Percentiles rank a stretch among this genome's conserved stretches.
Evolutionary conservation across 1,140 invertebrate species (phyloP).

Genomic region (Hylaeus anthracinus): DNA sequence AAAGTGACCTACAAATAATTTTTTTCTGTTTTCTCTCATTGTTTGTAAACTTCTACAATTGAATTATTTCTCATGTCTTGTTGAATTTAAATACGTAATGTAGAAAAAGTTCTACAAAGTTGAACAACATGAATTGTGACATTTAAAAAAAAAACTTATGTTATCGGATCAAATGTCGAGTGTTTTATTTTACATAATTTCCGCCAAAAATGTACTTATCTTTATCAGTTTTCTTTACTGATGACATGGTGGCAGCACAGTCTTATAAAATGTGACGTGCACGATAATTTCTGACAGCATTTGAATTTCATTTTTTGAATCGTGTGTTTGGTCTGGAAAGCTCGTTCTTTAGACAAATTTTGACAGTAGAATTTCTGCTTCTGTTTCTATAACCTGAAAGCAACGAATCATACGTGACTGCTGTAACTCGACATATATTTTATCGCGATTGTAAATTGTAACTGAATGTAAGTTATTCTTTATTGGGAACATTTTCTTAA

Average conservation of each 20-base stretch:
- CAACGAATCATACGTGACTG: conserved; percentile 23
- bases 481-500: not conserved
- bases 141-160: not conserved
- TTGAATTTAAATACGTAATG: not conserved
- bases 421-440: conserved; percentile 9
- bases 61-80: not conserved
- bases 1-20: conserved; percentile 19
- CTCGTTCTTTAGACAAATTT: not conserved
- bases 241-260: conserved; percentile 50
- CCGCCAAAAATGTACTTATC: conserved; percentile 4
- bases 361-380: not conserved
- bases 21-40: not conserved
- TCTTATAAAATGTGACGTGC: conserved; percentile 59
- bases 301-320: conserved; percentile 56
- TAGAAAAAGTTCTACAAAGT: not conserved
- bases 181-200: conserved; percentile 13
- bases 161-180: not conserved
- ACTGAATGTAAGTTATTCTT: conserved; percentile 22
- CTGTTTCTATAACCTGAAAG: not conserved
- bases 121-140: not conserved
- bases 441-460: conserved; percentile 15
- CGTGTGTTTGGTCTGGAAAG: not conserved
- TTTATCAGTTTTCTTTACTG: not conserved
- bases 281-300: conserved; percentile 57
- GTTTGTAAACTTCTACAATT: conserved; percentile 11